A percentile compares a stretch with the other conserved stretches of the same genome.
phyloP scores from a whole-genome alignment of 64 coral and sea anemone species.

The Montipora foliosa region DNA sequence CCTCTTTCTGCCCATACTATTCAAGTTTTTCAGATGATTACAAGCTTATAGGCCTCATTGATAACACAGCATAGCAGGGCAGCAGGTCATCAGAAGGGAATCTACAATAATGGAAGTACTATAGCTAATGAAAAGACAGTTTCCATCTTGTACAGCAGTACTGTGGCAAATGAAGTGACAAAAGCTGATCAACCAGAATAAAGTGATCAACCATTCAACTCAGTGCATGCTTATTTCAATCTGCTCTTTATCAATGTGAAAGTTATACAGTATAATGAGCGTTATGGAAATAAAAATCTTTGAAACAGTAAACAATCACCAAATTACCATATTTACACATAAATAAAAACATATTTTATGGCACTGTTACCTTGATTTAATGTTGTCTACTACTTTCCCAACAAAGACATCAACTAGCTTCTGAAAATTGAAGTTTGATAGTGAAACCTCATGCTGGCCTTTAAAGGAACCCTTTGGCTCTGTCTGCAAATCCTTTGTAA shows the following conservation, averaged over 20 bases:
- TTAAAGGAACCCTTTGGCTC: constrained; percentile 2
- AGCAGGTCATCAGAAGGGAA: constrained; percentile 55
- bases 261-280: too few species aligned
- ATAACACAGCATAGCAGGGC: constrained; percentile 41
- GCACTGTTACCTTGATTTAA: not conserved
- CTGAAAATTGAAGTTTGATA: not conserved
- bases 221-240: too few species aligned
- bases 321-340: too few species aligned
- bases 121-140: constrained; percentile 17
- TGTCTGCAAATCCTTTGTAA: not conserved
- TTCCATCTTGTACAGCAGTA: constrained; percentile 21
- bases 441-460: not conserved
- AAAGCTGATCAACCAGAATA: not conserved
- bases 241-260: too few species aligned
- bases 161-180: constrained; percentile 17
- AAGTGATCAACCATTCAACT: too few species aligned
- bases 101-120: constrained; percentile 30
- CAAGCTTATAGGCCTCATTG: constrained; percentile 53
- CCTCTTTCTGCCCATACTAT: constrained; percentile 46
- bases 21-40: constrained; percentile 46
- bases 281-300: too few species aligned
- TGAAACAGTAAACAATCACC: too few species aligned
- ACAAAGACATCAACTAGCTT: not conserved
- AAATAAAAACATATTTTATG: not conserved
- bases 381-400: not conserved